Evolutionary conservation across 1,140 invertebrate species (phyloP).

Genomic region (Drosophila nannoptera): DNA sequence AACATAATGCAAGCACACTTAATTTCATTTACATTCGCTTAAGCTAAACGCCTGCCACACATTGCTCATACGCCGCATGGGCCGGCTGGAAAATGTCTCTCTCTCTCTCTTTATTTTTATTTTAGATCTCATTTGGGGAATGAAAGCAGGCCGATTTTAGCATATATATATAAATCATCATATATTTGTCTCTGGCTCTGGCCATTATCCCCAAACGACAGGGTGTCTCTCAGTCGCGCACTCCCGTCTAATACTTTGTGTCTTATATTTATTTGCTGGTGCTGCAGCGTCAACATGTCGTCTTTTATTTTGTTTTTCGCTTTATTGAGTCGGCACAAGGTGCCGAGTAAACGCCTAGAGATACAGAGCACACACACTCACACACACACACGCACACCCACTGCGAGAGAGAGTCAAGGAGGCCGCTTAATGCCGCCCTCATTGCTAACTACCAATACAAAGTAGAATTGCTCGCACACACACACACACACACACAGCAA

Average conservation of each 20-base stretch:
- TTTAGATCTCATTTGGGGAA: not conserved
- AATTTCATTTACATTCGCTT: slow-evolving; percentile 35
- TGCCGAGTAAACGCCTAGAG: slow-evolving; percentile 28
- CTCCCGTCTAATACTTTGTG: not conserved
- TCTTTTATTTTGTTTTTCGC: slow-evolving; percentile 49
- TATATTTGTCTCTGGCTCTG: not conserved
- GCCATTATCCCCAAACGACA: not conserved
- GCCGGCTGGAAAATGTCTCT: slow-evolving; percentile 17
- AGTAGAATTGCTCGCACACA: slow-evolving; percentile 3
- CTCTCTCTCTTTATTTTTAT: not conserved
- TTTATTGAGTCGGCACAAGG: slow-evolving; percentile 45
- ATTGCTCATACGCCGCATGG: slow-evolving; percentile 27
- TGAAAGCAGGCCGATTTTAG: too few relatives aligned
- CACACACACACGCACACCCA: not conserved
- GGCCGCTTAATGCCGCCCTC: slow-evolving; percentile 28
- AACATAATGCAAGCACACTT: slow-evolving; percentile 35
- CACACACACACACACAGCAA: not conserved
- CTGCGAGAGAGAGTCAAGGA: not conserved
- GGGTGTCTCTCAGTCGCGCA: slow-evolving; percentile 3
- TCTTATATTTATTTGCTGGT: slow-evolving; percentile 26
- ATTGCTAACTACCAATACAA: slow-evolving; percentile 38
- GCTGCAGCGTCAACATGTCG: slow-evolving; percentile 36
- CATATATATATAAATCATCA: too few relatives aligned
- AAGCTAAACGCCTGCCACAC: slow-evolving; percentile 3
- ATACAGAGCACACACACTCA: slow-evolving; percentile 7